Evolutionary conservation across 2,797 vertebrate genomes (phyloP).

Genomic region (Synanceia verrucosa): DNA sequence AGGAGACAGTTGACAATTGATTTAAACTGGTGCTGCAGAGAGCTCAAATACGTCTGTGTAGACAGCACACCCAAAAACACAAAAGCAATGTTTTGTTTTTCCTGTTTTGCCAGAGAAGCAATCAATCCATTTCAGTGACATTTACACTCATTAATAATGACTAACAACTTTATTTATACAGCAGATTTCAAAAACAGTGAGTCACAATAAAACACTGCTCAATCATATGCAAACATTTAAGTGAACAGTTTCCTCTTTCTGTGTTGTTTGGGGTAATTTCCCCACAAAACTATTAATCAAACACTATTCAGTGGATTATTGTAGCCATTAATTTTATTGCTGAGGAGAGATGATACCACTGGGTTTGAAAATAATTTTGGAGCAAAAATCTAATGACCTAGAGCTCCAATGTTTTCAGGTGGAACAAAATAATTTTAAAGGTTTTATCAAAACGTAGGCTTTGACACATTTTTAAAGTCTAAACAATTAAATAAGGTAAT

Average conservation of each 20-base stretch:
- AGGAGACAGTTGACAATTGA: not conserved
- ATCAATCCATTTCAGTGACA: not conserved
- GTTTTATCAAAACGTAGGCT: too few species aligned
- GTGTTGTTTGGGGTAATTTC: not conserved
- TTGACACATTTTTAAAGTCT: too few species aligned
- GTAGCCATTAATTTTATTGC: not conserved
- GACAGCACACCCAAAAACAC: not conserved
- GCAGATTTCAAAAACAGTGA: too few species aligned
- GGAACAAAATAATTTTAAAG: not conserved
- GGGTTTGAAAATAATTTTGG: too few species aligned
- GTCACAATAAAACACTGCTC: too few species aligned
- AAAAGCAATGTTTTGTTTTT: not conserved
- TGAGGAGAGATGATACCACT: not conserved
- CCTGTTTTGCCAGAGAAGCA: not conserved
- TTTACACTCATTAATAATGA: not conserved
- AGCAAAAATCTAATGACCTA: not conserved
- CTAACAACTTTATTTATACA: too few species aligned
- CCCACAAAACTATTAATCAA: not conserved
- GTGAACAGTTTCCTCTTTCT: not conserved
- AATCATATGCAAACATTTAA: not conserved
- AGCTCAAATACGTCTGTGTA: not conserved
- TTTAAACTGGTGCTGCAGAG: not conserved
- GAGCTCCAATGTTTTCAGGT: not conserved
- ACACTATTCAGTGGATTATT: not conserved
- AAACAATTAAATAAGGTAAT: too few species aligned